These are phyloP conservation scores for Melanerpes formicivorus DNA, from an alignment of 2,113 vertebrate species.

Conservation along the genomic window DNA sequence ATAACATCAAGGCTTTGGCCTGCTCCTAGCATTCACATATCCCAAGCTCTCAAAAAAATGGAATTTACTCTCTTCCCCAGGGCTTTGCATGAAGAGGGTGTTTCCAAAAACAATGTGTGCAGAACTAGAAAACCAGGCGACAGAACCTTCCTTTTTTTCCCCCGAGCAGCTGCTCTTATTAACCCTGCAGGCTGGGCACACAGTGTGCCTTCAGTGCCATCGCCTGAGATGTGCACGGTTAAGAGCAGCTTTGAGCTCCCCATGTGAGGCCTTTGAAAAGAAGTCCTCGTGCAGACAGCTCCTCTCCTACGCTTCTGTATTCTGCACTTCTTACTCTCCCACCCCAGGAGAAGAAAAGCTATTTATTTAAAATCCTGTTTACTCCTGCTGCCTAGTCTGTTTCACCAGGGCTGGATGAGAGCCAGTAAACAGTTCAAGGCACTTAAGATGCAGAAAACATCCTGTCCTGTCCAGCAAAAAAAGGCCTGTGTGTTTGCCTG, in stretches of 20 bases:
- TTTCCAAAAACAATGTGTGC: neutral
- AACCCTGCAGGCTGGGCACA: neutral
- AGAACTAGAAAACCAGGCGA: slow-evolving; percentile 6
- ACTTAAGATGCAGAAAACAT: slow-evolving; percentile 10
- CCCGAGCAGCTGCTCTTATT: neutral
- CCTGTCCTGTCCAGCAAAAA: neutral
- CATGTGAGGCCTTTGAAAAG: neutral
- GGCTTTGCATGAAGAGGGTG: neutral
- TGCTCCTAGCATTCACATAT: neutral
- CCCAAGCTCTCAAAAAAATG: neutral
- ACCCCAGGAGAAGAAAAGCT: neutral
- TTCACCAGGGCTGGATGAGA: neutral
- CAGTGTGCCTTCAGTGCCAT: neutral
- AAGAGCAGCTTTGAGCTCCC: neutral
- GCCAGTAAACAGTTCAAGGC: neutral
- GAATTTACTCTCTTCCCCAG: neutral
- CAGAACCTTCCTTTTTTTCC: neutral
- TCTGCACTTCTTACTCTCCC: neutral
- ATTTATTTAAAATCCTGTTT: neutral
- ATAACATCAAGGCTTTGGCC: neutral
- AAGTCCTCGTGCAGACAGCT: neutral
- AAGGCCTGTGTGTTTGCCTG: neutral
- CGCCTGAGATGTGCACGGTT: neutral
- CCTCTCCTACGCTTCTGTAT: neutral
- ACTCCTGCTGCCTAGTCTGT: neutral